phyloP scores from a whole-genome alignment of 2,797 vertebrate species.

The Fratercula arctica region DNA sequence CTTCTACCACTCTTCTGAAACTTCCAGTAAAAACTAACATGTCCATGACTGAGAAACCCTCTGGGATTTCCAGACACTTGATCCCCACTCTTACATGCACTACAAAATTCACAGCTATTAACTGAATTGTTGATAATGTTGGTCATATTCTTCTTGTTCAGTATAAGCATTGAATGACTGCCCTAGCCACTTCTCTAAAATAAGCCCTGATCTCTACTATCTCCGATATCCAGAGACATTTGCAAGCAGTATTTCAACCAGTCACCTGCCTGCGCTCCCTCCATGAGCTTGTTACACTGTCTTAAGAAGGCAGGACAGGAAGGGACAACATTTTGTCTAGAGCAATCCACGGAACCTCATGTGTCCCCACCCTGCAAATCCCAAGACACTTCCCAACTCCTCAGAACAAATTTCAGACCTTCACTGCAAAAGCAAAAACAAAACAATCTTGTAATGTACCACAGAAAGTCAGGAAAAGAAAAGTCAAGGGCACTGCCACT shows the following conservation, averaged over 20 bases:
- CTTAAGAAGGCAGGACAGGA: neutral
- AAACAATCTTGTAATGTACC: neutral
- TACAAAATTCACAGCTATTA: neutral
- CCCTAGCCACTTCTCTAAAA: neutral
- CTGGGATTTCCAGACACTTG: neutral
- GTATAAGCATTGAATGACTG: neutral
- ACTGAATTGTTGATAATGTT: neutral
- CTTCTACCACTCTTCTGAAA: neutral
- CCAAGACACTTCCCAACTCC: neutral
- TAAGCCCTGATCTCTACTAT: neutral
- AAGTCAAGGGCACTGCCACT: neutral
- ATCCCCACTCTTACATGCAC: neutral
- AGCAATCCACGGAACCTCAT: neutral
- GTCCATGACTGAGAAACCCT: neutral
- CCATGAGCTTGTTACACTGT: rapidly evolving
- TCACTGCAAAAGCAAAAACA: neutral
- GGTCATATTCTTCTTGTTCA: neutral
- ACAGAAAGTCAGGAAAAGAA: neutral
- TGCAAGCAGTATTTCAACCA: neutral
- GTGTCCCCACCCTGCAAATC: neutral
- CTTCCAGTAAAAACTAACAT: neutral
- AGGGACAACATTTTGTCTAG: neutral
- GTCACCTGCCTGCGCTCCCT: neutral
- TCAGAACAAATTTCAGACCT: neutral
- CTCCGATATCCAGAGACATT: neutral